Base-by-base conservation (phyloP, 2,797 vertebrate species). In the Phalanger gymnotis region DNA sequence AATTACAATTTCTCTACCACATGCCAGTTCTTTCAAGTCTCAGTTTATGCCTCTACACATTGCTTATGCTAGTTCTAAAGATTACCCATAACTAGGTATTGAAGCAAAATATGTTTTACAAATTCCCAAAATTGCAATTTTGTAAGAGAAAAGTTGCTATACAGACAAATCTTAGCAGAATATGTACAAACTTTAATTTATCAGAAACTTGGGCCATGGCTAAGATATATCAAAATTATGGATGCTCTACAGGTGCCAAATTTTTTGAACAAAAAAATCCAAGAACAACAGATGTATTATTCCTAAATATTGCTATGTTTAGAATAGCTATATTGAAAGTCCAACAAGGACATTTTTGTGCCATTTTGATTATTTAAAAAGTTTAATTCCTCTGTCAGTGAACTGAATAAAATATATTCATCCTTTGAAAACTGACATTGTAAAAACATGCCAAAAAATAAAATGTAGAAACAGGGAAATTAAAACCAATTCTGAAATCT, bases 111-210 rank as follows among this genome's bases (percentile, higher is more conserved):
- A 92, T 97, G 95, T 97, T 94, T 97, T 96, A 97, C 40, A 47
- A 87, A 87, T 96, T 95, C 96, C 97, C 95, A 95, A 98, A 97
- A 97, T 97, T 97, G 96, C 96, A 98, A 97, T 97, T 97, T 98
- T 97, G 95, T 94, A 97, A 97, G 95, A 89, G 47, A 96, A 96
- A 97, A 97, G 92, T 93, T 97, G 95, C 94, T 98, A 96, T 91
- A 95, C 96, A 97, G 95, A 96, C 96, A 97, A 97, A 97, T 98
- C 95, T 97, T 97, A 95, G 94, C 95, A 97, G 61, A 98, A 96
- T 94, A 97, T 96, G 96, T 96, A 97, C 93, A 96, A 97, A 97
- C 96, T 97, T 90, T 94, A 97, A 97, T 96, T 97, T 96, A 96
- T 94, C 97, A 53, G 94, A 95, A 97, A 97, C 97, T 53, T 97